phyloP scores from a whole-genome alignment of 2,113 vertebrate species.

The Eulemur rufifrons region DNA sequence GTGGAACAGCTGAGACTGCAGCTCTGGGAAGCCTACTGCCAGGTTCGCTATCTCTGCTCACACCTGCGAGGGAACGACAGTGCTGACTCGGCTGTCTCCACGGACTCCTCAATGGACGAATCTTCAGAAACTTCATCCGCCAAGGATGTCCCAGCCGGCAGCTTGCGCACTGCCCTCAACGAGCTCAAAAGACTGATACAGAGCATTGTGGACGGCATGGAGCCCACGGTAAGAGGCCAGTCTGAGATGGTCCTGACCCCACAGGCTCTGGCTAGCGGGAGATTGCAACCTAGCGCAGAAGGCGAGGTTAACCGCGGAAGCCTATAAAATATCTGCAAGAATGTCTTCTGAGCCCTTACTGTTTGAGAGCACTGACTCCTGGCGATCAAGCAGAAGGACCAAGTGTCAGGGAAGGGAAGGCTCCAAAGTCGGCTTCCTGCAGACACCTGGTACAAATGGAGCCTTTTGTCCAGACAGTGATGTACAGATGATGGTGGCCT shows the following conservation, averaged over 20 bases:
- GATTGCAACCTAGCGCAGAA: neutral
- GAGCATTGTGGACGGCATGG: constrained; percentile 94
- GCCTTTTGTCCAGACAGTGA: neutral
- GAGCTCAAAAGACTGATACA: constrained; percentile 97
- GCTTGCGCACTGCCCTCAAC: constrained; percentile 91
- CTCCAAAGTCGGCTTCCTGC: neutral
- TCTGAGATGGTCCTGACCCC: neutral
- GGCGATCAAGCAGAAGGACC: neutral
- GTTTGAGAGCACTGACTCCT: neutral
- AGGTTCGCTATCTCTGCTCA: constrained; percentile 95
- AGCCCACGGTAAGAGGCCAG: constrained; percentile 90
- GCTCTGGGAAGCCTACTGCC: constrained; percentile 98
- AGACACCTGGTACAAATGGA: neutral
- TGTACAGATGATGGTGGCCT: neutral
- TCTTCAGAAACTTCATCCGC: constrained; percentile 97
- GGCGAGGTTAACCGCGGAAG: neutral
- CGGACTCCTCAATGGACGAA: constrained; percentile 98
- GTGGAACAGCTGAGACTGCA: constrained; percentile 92
- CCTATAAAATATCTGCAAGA: neutral
- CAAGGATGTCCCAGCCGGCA: constrained; percentile 95
- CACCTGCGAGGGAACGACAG: constrained; percentile 97
- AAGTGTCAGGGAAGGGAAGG: too few relatives aligned
- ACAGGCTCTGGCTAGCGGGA: fast-evolving
- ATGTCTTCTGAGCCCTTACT: neutral
- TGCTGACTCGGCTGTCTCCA: constrained; percentile 96